phyloP scores from a whole-genome alignment of 53 echinoderm and acorn worm genomes.

The Arbacia lixula region DNA sequence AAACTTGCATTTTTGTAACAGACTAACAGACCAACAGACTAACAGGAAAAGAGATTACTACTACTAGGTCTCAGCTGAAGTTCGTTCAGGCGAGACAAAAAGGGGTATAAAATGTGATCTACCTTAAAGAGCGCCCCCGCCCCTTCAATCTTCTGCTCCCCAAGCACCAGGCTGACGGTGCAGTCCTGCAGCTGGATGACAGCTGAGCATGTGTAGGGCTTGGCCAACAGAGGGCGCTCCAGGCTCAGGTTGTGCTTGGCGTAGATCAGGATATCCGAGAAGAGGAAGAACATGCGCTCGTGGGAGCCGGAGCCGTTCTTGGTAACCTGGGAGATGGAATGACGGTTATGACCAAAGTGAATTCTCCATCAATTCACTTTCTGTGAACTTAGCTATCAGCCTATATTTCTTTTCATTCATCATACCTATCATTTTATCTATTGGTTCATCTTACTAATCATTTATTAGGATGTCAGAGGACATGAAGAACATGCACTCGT shows the following conservation, averaged over 20 bases:
- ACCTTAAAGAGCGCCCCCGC: constrained; percentile 95
- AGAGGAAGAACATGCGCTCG: constrained; percentile 94
- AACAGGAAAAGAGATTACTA: neutral
- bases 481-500: too few species aligned
- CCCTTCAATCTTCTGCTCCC: constrained; percentile 80
- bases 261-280: constrained; percentile 87
- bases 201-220: constrained; percentile 69
- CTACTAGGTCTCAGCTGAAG: too few species aligned
- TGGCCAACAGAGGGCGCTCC: constrained; percentile 72
- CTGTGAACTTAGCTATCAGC: too few species aligned
- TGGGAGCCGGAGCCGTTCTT: constrained; percentile 83
- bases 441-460: too few species aligned
- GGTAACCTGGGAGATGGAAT: constrained; percentile 76
- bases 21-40: neutral
- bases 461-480: too few species aligned
- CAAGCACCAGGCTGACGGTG: constrained; percentile 76
- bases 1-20: neutral
- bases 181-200: constrained; percentile 71
- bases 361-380: too few species aligned
- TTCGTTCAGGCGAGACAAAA: too few species aligned
- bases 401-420: too few species aligned
- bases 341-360: too few species aligned
- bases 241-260: constrained; percentile 81
- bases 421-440: too few species aligned
- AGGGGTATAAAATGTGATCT: too few species aligned